Percentiles rank a stretch among this genome's conserved stretches.
Conservation (phyloP, 1,140 invertebrate genomes). For the Maconellicoccus hirsutus region DNA sequence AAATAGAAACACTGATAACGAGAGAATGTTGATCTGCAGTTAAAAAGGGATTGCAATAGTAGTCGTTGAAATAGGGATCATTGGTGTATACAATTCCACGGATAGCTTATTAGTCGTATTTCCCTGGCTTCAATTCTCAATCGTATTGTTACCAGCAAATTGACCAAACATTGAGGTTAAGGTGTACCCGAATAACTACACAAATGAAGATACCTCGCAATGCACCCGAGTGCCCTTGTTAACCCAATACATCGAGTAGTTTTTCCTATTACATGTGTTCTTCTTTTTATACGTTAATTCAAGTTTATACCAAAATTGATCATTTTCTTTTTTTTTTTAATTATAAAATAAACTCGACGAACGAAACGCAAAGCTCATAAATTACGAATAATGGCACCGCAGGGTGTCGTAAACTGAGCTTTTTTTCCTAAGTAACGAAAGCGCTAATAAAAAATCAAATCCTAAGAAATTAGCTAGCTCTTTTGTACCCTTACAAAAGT, state of each 20-base stretch:
- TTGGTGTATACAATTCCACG: no score
- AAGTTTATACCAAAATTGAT: background rate
- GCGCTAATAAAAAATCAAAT: background rate
- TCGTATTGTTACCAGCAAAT: no score
- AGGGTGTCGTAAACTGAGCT: background rate
- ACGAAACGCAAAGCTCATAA: background rate
- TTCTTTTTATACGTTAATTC: background rate
- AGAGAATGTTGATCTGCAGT: no score
- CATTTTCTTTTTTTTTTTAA: background rate
- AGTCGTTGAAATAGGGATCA: no score
- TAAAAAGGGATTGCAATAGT: no score
- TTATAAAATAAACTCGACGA: background rate
- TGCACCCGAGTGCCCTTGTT: background rate
- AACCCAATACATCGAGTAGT: background rate
- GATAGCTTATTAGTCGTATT: no score
- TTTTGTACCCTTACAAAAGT: background rate
- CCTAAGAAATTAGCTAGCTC: background rate
- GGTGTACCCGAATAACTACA: no score
- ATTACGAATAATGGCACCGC: conserved; percentile 3
- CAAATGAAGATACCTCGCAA: no score
- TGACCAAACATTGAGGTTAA: no score
- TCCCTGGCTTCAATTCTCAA: no score
- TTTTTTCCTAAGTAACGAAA: background rate
- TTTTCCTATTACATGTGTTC: background rate
- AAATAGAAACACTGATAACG: no score